Percentiles rank a stretch among this genome's conserved stretches.
Evolutionary conservation across 2,888 invertebrate genomes (phyloP).

Genomic region (Cerastis leucographa): DNA sequence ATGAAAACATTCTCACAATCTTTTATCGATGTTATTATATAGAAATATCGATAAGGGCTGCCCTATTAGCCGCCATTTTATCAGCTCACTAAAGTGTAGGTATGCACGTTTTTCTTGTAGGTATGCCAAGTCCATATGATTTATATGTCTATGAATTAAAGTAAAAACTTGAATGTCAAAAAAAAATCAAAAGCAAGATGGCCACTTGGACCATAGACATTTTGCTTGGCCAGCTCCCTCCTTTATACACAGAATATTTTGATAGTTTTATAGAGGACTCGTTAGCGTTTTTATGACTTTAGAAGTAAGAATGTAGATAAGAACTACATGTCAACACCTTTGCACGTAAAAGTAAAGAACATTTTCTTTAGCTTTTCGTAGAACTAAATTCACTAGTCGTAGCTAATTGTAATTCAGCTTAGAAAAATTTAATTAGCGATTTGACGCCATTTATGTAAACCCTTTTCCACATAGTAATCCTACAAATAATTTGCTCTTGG

Average conservation of each 20-base stretch:
- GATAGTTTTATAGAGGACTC: slow-evolving; percentile 35
- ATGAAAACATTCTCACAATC: too few relatives aligned
- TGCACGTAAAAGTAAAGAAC: slow-evolving; percentile 33
- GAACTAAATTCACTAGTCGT: slow-evolving; percentile 63
- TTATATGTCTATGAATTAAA: too few relatives aligned
- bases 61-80: too few relatives aligned
- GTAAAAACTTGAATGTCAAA: not conserved
- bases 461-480: slow-evolving; percentile 53
- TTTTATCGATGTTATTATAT: too few relatives aligned
- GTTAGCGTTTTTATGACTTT: slow-evolving; percentile 29
- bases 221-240: slow-evolving; percentile 16
- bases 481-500: slow-evolving; percentile 60
- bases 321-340: slow-evolving; percentile 5
- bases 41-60: too few relatives aligned
- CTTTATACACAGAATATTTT: slow-evolving; percentile 40
- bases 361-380: slow-evolving; percentile 44
- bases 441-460: slow-evolving; percentile 45
- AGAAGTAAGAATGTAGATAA: slow-evolving; percentile 14
- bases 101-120: too few relatives aligned
- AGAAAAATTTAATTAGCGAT: slow-evolving; percentile 49
- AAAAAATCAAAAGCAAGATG: slow-evolving; percentile 15
- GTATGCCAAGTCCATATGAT: too few relatives aligned
- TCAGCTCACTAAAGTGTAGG: too few relatives aligned
- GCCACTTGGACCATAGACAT: not conserved
- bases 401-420: slow-evolving; percentile 57